Evolutionary conservation across 2,113 vertebrate species (phyloP), one percentile per base, ranked within the genome.

Genomic region (Pangasianodon gigas): DNA sequence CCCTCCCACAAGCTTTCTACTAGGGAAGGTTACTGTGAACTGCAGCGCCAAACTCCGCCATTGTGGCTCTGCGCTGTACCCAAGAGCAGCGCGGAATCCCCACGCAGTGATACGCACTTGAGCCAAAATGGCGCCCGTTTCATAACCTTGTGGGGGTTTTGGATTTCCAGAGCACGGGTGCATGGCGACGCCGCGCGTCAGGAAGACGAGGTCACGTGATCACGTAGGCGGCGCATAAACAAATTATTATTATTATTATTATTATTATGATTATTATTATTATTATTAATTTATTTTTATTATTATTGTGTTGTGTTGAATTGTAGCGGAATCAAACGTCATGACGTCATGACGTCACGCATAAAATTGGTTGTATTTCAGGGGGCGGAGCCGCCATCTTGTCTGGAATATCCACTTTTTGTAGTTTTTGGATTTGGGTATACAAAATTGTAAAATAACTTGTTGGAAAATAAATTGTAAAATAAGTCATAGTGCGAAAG

Each of bases 111-210:
- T 7, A 51, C 88, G n/a, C 51, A 16, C 29, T 60, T n/a, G 92
- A 94, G 92, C 90, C 92, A 93, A 94, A 92, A 94, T 94, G 95
- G 94, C 92, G 60, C 83, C 86, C 82, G 87, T 92, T 92, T 90
- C 86, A 81, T 95, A 94, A 95, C 94, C 93, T 92, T 94, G 90
- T 89, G 77, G 69, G 86, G 54, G 77, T 86, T 89, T 86, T 41
- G 79, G 41, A 69, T 86, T 84, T 89, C 79, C 62, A 79, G 71
- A 80, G 83, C 82, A 86, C 56, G 82, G 32, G 81, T 11, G n/a
- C 81, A 5, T 16, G 89, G 58, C 84, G 90, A 88, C 86, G 26
- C 54, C 10, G 54, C 48, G 80, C 58, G 44, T 84, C 80, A 46
- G 46, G 80, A 56, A 29, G 21, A 65, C 32, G 6, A 60, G 32